Percentiles rank a stretch among this genome's conserved stretches.
phyloP scores from a whole-genome alignment of 2,797 vertebrate genomes.

The Alcedo quadribrachys region DNA sequence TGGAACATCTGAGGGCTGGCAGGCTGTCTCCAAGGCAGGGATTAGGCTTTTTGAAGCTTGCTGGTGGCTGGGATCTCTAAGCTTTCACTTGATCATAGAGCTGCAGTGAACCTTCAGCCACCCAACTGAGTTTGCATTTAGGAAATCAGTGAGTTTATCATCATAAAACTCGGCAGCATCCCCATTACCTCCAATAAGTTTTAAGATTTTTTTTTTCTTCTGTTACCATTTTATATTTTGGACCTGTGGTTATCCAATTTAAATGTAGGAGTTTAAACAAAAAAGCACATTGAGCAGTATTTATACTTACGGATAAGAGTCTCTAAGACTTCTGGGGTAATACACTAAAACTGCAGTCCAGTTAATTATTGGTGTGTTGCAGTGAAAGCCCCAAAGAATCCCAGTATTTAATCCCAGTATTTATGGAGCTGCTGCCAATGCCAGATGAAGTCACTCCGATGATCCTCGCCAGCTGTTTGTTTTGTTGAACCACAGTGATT shows the following conservation, averaged over 20 bases:
- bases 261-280: background rate
- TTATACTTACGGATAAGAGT: background rate
- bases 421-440: constrained; percentile 12
- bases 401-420: background rate
- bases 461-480: constrained; percentile 26
- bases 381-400: background rate
- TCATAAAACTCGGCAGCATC: background rate
- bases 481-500: constrained; percentile 26
- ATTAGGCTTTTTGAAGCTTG: background rate
- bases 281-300: background rate
- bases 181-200: background rate
- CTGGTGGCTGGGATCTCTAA: background rate
- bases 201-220: too few species aligned
- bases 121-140: background rate
- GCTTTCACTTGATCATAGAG: background rate
- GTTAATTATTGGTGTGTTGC: background rate
- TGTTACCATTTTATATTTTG: accelerated
- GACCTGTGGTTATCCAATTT: background rate
- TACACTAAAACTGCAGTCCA: background rate
- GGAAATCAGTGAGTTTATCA: background rate
- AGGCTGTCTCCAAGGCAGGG: background rate
- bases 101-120: background rate
- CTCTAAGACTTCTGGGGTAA: background rate
- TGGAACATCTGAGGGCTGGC: constrained; percentile 25
- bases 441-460: constrained; percentile 50